Percentiles rank a stretch among this genome's conserved stretches.
phyloP scores from a whole-genome alignment of 1,140 invertebrate genomes.

The Venturia canescens region DNA sequence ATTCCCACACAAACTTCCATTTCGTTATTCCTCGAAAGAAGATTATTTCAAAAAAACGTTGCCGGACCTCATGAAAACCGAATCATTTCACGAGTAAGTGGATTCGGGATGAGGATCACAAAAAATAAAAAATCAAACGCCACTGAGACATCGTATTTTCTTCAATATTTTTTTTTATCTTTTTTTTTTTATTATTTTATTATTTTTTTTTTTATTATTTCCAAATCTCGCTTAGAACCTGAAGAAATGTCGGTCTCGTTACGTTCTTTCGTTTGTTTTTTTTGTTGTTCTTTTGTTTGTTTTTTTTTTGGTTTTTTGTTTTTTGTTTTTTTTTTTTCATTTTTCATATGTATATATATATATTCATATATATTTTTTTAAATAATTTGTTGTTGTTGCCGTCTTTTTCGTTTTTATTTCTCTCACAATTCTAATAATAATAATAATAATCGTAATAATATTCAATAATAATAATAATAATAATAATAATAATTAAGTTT shows the following conservation, averaged over 20 bases:
- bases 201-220: constrained; percentile 69
- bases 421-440: constrained; percentile 50
- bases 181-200: no score
- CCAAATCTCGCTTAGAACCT: constrained; percentile 75
- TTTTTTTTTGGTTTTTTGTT: no score
- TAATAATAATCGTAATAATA: constrained; percentile 62
- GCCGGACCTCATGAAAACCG: no score
- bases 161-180: no score
- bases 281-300: no score
- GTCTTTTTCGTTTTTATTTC: constrained; percentile 48
- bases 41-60: no score
- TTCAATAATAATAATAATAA: constrained; percentile 60
- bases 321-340: constrained; percentile 5
- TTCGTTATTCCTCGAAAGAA: no score
- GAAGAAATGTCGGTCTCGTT: constrained; percentile 63
- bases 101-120: background rate
- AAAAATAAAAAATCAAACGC: background rate
- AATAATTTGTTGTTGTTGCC: constrained; percentile 14
- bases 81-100: background rate
- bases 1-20: no score
- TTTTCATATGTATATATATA: no score
- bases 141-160: background rate
- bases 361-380: constrained; percentile 13
- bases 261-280: constrained; percentile 60
- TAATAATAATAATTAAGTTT: constrained; percentile 73